phyloP scores from a whole-genome alignment of 2,113 vertebrate genomes.

The Phalacrocorax brasilianus region DNA sequence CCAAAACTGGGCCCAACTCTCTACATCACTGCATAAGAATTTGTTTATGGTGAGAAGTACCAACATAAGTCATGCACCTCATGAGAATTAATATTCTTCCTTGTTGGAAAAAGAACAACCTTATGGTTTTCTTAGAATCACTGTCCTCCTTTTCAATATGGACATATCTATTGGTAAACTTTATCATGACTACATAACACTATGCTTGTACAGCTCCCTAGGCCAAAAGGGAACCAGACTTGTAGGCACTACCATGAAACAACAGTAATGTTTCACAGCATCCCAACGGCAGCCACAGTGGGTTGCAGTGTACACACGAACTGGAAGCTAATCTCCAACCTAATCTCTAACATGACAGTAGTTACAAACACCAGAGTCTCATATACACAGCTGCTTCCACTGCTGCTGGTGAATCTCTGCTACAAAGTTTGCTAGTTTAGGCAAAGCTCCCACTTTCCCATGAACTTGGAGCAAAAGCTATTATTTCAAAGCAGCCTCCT shows the following conservation, averaged over 20 bases:
- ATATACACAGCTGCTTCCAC: not conserved
- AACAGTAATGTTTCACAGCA: not conserved
- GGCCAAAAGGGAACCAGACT: not conserved
- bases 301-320: not conserved
- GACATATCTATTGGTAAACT: not conserved
- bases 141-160: not conserved
- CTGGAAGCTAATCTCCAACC: not conserved
- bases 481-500: conserved; percentile 32
- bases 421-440: conserved; percentile 26
- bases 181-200: not conserved
- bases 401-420: not conserved
- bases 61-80: not conserved
- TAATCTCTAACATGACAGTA: not conserved
- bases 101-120: not conserved
- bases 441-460: not conserved
- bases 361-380: conserved; percentile 15
- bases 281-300: not conserved
- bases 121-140: not conserved
- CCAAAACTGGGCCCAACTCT: not conserved
- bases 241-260: not conserved
- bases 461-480: not conserved
- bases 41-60: not conserved
- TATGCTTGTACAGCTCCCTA: not conserved
- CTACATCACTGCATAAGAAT: not conserved
- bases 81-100: not conserved